These are phyloP conservation scores for Tubiluchus corallicola DNA, from an alignment of 2,888 invertebrate species.

Conservation along the genomic window DNA sequence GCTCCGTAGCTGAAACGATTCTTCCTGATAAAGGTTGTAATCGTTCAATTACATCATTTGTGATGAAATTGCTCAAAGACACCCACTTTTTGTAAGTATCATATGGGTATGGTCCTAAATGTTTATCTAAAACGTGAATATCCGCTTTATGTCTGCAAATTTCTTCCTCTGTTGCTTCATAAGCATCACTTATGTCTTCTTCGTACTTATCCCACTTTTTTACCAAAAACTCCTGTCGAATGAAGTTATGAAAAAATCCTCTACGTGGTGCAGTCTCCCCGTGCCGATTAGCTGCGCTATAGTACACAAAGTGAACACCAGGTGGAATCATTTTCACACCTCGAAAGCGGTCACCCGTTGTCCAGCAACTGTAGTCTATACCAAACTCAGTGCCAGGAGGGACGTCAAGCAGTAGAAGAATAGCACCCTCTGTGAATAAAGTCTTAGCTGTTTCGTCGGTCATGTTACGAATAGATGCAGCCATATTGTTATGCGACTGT, in stretches of 20 bases:
- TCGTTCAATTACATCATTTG: conserved; percentile 31
- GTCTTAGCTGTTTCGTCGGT: conserved; percentile 48
- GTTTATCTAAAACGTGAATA: conserved; percentile 49
- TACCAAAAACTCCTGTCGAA: conserved; percentile 59
- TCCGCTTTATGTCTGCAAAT: conserved; percentile 42
- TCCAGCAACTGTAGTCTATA: conserved; percentile 80
- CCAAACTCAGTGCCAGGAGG: conserved; percentile 86
- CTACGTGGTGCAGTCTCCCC: conserved; percentile 48
- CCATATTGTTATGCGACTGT: too few relatives aligned
- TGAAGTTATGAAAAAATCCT: conserved; percentile 70
- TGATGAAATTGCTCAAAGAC: conserved; percentile 46
- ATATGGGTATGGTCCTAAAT: conserved; percentile 76
- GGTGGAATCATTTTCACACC: conserved; percentile 98
- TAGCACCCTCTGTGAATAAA: conserved; percentile 59
- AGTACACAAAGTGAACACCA: conserved; percentile 82
- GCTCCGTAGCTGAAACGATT: conserved; percentile 59
- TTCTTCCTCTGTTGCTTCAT: conserved; percentile 43
- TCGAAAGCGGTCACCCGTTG: conserved; percentile 69
- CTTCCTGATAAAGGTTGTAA: conserved; percentile 46
- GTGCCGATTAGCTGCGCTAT: conserved; percentile 39
- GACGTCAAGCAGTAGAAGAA: conserved; percentile 59
- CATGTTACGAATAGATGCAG: too few relatives aligned
- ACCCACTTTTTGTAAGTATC: conserved; percentile 73
- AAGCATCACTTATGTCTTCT: conserved; percentile 47
- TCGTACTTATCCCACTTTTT: conserved; percentile 60